phyloP scores from a whole-genome alignment of 2,888 invertebrate genomes.

The Dynastes tityus region DNA sequence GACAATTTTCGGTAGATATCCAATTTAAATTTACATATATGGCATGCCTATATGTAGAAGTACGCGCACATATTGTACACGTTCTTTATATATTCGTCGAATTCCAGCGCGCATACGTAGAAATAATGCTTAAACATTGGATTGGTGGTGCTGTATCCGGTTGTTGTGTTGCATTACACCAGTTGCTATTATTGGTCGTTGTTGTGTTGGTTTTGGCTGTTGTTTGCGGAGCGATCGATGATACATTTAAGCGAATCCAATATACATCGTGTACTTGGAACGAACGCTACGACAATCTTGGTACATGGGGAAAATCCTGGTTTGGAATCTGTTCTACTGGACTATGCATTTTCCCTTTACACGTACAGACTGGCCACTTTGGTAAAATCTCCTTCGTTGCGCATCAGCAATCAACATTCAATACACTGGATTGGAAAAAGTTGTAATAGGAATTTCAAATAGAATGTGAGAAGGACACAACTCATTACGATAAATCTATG shows the following conservation, averaged over 20 bases:
- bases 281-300: constrained; percentile 1
- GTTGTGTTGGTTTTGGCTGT: constrained; percentile 19
- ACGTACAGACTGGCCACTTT: too few relatives aligned
- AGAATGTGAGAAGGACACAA: too few relatives aligned
- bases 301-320: constrained; percentile 3
- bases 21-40: constrained; percentile 40
- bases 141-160: constrained; percentile 20
- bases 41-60: constrained; percentile 6
- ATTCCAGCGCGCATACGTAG: neutral
- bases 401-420: too few relatives aligned
- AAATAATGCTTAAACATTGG: constrained; percentile 34
- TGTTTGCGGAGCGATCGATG: constrained; percentile 33
- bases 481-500: too few relatives aligned
- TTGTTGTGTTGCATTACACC: neutral
- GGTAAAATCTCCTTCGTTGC: too few relatives aligned
- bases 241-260: constrained; percentile 26
- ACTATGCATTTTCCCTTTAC: too few relatives aligned
- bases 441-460: too few relatives aligned
- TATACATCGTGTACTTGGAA: neutral
- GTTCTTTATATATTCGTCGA: neutral
- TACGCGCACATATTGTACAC: neutral
- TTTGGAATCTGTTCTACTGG: too few relatives aligned
- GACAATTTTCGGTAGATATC: constrained; percentile 33
- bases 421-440: too few relatives aligned
- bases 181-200: constrained; percentile 19